Evolutionary conservation across 2,888 invertebrate species (phyloP).

Genomic region (Cactoblastis cactorum): DNA sequence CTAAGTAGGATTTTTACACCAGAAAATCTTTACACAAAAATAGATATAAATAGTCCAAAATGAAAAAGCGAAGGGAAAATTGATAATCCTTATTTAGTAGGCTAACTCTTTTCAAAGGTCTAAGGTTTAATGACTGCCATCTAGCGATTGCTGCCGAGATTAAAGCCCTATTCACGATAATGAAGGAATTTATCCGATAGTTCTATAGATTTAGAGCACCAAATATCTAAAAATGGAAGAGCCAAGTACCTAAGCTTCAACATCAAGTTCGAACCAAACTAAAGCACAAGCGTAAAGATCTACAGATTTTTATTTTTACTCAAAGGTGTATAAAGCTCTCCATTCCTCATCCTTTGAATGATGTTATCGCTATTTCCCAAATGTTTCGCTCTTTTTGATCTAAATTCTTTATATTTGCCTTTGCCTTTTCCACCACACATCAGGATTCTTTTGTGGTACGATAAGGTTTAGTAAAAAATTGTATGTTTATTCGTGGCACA

Average conservation of each 20-base stretch:
- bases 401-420: conserved; percentile 68
- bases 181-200: too few species aligned
- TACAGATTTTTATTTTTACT: conserved; percentile 59
- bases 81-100: too few species aligned
- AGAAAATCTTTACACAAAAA: too few species aligned
- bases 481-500: conserved; percentile 42
- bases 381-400: conserved; percentile 72
- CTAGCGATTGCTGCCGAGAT: neutral
- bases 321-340: conserved; percentile 66
- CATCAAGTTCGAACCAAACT: conserved; percentile 10
- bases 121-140: neutral
- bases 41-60: too few species aligned
- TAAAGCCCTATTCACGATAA: neutral
- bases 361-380: conserved; percentile 69
- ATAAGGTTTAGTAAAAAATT: conserved; percentile 56
- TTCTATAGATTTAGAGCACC: neutral
- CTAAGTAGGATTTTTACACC: conserved; percentile 39
- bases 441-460: conserved; percentile 62
- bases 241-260: too few species aligned
- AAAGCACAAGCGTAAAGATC: conserved; percentile 33
- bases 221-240: neutral
- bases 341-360: conserved; percentile 71
- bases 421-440: conserved; percentile 63
- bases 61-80: too few species aligned
- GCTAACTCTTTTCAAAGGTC: too few species aligned